Evolutionary conservation across 2,797 vertebrate genomes (phyloP), one percentile per base, ranked within the genome.

Genomic region (Myotis pilosus): DNA sequence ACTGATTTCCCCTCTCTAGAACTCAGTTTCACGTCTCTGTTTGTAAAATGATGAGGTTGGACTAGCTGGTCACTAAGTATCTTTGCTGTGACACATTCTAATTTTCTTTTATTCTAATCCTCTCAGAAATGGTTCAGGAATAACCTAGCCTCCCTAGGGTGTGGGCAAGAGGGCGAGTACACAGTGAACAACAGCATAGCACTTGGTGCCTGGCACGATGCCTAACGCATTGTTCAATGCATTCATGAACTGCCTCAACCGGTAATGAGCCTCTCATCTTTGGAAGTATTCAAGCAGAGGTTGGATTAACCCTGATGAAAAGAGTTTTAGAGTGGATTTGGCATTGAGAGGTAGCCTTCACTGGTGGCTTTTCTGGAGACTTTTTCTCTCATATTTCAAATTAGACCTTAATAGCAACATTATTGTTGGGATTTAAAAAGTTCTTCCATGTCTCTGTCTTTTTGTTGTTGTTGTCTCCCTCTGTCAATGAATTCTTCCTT

Each of bases 51-150:
- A 86, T 93, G 25, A 22, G 36, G 8, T 38, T 71, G 69, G 8
- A 82, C 19, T 78, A 80, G 11, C 19, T 60, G 60, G 6, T 17
- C 15, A 51, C 22, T 68, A 33, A 60, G 5, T 76, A 33, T 60
- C 78, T 87, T 83, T 94, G 41, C 72, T 79, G 20, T 41, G 33
- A 28, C 36, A n/a, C 12, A 20, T 47, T 74, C 51, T 92, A 19
- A 44, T 80, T 81, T 96, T 94, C 23, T 79, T 87, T 90, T 66
- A 84, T 89, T 89, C 17, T 80, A 68, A 72, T 84, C 92, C 57
- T 89, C 44, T 86, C 16, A 20, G 71, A 91, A 89, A 72, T 66
- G 38, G 33, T 33, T 60, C 16, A n/a, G 22, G n/a, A 83, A 33
- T 84, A 79, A 79, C n/a, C 38, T 4, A 55, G 17, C 33, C 72